Conservation (phyloP, 2,113 vertebrate species). For the Probosciger aterrimus region DNA sequence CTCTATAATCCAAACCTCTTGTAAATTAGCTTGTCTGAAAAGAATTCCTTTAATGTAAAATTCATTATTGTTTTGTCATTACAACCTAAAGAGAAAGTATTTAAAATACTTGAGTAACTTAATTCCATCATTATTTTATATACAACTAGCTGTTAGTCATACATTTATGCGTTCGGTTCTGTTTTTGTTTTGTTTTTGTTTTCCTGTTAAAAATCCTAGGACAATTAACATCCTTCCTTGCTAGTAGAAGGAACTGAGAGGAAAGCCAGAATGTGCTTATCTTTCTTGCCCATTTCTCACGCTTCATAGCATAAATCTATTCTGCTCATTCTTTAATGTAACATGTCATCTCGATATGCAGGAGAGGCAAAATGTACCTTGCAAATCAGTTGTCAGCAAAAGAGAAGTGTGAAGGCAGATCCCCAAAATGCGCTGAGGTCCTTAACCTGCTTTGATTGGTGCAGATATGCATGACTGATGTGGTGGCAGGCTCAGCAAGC, state of each 20-base stretch:
- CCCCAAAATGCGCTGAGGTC: neutral
- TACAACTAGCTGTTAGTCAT: neutral
- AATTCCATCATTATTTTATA: neutral
- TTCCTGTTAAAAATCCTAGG: neutral
- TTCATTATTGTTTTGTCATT: neutral
- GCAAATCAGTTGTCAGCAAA: constrained; percentile 21
- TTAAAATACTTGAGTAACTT: neutral
- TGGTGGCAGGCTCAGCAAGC: constrained; percentile 27
- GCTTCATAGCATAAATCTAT: neutral
- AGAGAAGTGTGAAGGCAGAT: constrained; percentile 14
- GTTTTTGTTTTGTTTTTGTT: neutral
- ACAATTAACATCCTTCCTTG: neutral
- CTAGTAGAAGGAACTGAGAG: neutral
- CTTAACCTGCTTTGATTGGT: constrained; percentile 54
- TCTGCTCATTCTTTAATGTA: neutral
- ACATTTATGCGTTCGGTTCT: too few species aligned
- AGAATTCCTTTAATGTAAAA: neutral
- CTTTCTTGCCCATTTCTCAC: neutral
- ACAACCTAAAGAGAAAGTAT: neutral
- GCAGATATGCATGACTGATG: neutral
- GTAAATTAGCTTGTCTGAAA: neutral
- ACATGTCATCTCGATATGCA: neutral
- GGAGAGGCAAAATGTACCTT: neutral
- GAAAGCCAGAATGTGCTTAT: neutral
- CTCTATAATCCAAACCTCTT: neutral